phyloP scores from a whole-genome alignment of 2,797 vertebrate genomes.

The Limosa lapponica region DNA sequence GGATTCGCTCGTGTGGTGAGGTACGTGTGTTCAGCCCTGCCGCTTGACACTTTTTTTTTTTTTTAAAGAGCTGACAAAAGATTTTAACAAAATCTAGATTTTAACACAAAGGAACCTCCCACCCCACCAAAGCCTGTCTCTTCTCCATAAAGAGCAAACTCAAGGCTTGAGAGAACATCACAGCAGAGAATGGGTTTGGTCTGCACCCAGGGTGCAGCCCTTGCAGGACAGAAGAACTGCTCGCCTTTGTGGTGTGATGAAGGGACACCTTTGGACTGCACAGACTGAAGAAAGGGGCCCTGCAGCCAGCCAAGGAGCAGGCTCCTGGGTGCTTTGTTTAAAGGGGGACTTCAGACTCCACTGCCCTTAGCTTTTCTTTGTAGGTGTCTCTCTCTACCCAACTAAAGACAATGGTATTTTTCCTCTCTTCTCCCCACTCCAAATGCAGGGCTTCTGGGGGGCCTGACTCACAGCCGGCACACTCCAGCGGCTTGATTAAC shows the following conservation, averaged over 20 bases:
- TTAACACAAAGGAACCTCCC: neutral
- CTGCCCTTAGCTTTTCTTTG: neutral
- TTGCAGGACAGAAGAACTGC: neutral
- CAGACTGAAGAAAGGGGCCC: neutral
- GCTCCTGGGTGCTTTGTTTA: fast-evolving
- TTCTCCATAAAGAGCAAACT: neutral
- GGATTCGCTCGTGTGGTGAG: constrained; percentile 77
- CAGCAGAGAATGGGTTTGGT: neutral
- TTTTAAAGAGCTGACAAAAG: neutral
- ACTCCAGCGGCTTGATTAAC: neutral
- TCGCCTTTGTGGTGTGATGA: fast-evolving
- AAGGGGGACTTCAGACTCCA: neutral
- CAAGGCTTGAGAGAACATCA: neutral
- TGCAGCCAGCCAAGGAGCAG: neutral
- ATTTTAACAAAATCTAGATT: neutral
- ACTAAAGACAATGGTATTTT: fast-evolving
- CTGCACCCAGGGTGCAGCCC: neutral
- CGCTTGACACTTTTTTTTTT: neutral
- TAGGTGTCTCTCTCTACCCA: fast-evolving
- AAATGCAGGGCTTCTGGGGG: neutral
- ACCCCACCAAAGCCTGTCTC: neutral
- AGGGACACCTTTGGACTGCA: neutral
- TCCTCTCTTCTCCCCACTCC: neutral
- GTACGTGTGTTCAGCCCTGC: neutral
- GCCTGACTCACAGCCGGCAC: neutral